Base-by-base conservation (phyloP, 2,797 vertebrate species). In the Sternotherus odoratus region DNA sequence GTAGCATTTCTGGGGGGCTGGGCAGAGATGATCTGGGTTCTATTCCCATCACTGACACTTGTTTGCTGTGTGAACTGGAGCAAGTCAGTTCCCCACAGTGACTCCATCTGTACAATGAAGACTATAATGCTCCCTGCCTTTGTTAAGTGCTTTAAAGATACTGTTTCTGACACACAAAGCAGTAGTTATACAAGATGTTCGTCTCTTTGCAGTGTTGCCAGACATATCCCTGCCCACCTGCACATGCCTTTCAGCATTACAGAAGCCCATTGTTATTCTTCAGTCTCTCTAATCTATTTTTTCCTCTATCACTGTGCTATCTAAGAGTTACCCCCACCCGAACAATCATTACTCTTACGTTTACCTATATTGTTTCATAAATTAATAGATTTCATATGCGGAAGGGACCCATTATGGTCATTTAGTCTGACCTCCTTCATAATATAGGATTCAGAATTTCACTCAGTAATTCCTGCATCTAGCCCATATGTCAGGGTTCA, bases 341-440 rank as follows among this genome's bases (percentile, higher is more conserved):
- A 53, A 86, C 90, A 92, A 93, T 92, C 93, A 75, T 60, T 49
- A 77, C 85, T 94, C 93, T 96, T 83, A 92, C 95, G 93, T 95
- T 90, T 92, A 74, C 83, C 93, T 88, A 17, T 89, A 91, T 96
- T 63, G 33, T 56, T 48, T n/a, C 79, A 85, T 5, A 94, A 94
- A 91, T 95, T 92, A 92, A 93, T 91, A 53, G 83, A 89, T 96
- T 95, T 95, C 77, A 89, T 83, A 85, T 95, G 95, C 87, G 86
- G 87, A 85, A 95, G 74, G 89, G 39, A 56, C 92, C 92, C 89
- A 89, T 97, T 95, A 93, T 94, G 96, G 94, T 94, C 94, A 95
- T 95, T 53, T 53, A 53, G 23, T 24, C 53, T 24, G 23, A 53
- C 23, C 23, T 24, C 53, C 86, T 85, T 48, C 87, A 77, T 78